Conservation (phyloP, 2,797 vertebrate genomes). For the Crocodylus rhombifer region DNA sequence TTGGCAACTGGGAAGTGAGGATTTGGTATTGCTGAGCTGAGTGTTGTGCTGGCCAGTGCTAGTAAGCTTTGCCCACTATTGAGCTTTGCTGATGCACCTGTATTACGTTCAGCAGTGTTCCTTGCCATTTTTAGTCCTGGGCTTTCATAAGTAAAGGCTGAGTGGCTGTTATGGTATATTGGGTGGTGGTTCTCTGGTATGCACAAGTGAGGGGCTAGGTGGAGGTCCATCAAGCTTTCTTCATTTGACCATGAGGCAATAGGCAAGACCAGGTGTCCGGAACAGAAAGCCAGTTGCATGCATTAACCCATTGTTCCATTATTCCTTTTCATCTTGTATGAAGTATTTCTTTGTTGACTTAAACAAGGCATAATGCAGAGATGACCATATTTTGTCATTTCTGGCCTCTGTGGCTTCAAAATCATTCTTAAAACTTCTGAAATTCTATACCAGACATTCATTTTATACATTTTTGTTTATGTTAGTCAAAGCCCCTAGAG, state of each 20-base stretch:
- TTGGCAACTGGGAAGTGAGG: conserved; percentile 31
- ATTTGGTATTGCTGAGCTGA: conserved; percentile 34
- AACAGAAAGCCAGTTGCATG: neutral
- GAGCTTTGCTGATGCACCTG: rapidly evolving
- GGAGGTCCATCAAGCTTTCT: neutral
- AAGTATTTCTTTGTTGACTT: neutral
- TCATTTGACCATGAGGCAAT: neutral
- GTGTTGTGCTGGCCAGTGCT: neutral
- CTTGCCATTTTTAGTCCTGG: neutral
- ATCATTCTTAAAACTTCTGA: neutral
- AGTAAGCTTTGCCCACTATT: neutral
- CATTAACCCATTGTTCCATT: neutral
- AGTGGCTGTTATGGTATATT: neutral
- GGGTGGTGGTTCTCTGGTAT: neutral
- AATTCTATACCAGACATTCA: neutral
- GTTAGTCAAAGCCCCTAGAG: rapidly evolving
- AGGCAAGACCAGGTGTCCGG: neutral
- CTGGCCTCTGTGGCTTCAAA: neutral
- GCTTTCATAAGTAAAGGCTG: neutral
- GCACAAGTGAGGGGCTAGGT: rapidly evolving
- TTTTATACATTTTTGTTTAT: neutral
- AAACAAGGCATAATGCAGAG: neutral
- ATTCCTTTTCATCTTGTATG: neutral
- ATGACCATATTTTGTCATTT: neutral
- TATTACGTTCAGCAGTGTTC: neutral